phyloP scores from a whole-genome alignment of 1,140 invertebrate genomes.

The Meloidogyne exigua region DNA sequence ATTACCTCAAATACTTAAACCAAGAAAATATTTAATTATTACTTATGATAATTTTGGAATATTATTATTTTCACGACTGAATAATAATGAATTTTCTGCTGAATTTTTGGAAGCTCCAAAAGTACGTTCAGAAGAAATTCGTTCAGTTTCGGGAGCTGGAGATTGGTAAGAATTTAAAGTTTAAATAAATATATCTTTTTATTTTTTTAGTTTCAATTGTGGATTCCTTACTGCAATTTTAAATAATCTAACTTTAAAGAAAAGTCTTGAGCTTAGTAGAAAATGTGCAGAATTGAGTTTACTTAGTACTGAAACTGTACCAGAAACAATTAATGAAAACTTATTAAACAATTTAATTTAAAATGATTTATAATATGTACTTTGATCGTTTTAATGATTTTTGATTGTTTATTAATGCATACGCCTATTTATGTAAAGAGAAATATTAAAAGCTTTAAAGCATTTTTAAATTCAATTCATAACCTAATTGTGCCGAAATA shows the following conservation, averaged over 20 bases:
- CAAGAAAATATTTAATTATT: slow-evolving; percentile 20
- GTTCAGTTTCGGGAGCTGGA: slow-evolving; percentile 54
- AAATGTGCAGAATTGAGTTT: slow-evolving; percentile 34
- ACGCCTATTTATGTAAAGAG: too few relatives aligned
- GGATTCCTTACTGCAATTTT: slow-evolving; percentile 34
- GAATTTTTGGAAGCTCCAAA: slow-evolving; percentile 20
- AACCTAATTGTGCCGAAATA: too few relatives aligned
- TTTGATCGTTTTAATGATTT: too few relatives aligned
- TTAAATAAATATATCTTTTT: slow-evolving; percentile 25
- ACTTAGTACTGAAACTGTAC: slow-evolving; percentile 22
- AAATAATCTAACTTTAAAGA: slow-evolving; percentile 1
- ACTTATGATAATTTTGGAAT: slow-evolving; percentile 30
- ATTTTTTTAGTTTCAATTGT: slow-evolving; percentile 39
- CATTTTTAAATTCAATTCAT: too few relatives aligned
- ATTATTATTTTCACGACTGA: slow-evolving; percentile 11
- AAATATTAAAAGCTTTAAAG: too few relatives aligned
- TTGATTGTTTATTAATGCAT: too few relatives aligned
- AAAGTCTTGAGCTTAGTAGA: slow-evolving; percentile 28
- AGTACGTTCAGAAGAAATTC: slow-evolving; percentile 34
- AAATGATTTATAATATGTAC: too few relatives aligned
- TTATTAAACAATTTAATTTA: background rate
- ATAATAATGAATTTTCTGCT: background rate
- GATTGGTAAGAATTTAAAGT: slow-evolving; percentile 38
- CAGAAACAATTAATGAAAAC: slow-evolving; percentile 10
- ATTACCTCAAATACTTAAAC: background rate